Conservation (phyloP, 2,797 vertebrate genomes). For the Threskiornis aethiopicus region DNA sequence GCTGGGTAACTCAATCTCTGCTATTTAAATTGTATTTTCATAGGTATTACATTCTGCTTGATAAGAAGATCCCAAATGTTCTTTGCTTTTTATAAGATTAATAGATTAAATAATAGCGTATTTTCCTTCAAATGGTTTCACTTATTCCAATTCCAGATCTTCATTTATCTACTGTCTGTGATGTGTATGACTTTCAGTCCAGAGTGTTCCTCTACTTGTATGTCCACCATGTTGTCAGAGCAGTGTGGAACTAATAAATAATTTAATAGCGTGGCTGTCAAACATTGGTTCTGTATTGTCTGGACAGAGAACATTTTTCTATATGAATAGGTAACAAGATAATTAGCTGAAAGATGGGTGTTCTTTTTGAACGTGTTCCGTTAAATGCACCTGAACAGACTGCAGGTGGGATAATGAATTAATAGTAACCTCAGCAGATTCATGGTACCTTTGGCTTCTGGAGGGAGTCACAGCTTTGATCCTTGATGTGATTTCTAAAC, state of each 20-base stretch:
- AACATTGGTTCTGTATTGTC: background rate
- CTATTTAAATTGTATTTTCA: background rate
- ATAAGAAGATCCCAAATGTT: background rate
- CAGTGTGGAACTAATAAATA: background rate
- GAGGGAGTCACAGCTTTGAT: background rate
- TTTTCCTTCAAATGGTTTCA: background rate
- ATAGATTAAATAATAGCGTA: background rate
- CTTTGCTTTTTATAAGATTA: background rate
- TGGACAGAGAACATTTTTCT: background rate
- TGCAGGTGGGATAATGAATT: background rate
- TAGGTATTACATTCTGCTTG: background rate
- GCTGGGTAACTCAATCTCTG: background rate
- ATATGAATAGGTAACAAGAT: background rate
- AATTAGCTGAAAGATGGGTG: background rate
- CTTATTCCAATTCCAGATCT: background rate
- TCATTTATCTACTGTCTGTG: background rate
- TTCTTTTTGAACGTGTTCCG: background rate
- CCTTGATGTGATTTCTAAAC: background rate
- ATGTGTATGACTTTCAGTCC: background rate
- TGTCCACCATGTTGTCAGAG: background rate
- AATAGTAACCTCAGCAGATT: background rate
- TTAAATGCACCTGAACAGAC: background rate
- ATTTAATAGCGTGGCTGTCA: background rate
- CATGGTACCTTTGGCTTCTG: background rate
- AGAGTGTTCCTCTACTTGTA: background rate